Conservation (phyloP, 2,797 vertebrate genomes). For the Periophthalmus magnuspinnatus region DNA sequence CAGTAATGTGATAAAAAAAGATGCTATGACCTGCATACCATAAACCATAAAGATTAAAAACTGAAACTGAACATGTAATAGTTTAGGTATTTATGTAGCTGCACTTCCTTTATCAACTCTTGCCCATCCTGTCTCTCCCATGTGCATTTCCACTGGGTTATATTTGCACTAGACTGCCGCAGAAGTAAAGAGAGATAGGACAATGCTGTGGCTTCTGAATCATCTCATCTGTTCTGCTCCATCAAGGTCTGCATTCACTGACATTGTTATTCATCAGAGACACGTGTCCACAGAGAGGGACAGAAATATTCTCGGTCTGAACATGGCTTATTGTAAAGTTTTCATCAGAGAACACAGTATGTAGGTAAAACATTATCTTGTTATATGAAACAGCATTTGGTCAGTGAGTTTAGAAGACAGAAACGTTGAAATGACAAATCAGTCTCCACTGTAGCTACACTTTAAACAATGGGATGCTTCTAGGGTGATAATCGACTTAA, state of each 20-base stretch:
- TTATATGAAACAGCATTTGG: no score
- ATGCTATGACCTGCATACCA: no score
- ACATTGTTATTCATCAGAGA: constrained; percentile 64
- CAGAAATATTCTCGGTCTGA: constrained; percentile 24
- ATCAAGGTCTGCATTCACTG: constrained; percentile 68
- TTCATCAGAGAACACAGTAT: no score
- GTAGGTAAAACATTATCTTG: no score
- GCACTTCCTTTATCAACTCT: constrained; percentile 38
- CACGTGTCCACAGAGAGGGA: constrained; percentile 27
- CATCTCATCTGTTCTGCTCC: constrained; percentile 73
- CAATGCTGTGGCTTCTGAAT: constrained; percentile 69
- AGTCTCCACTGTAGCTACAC: no score
- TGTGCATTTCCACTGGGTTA: constrained; percentile 58
- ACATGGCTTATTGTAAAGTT: background rate
- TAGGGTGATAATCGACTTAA: no score
- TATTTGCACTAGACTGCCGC: constrained; percentile 59
- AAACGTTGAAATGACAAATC: no score
- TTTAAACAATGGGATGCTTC: no score
- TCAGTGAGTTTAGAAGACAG: no score
- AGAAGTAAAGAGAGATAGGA: constrained; percentile 61
- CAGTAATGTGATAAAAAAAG: no score
- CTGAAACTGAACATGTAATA: background rate
- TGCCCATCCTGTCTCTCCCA: constrained; percentile 48
- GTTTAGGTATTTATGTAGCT: background rate
- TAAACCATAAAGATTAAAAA: constrained; percentile 12